Evolutionary conservation across 2,888 invertebrate genomes (phyloP).

Genomic region (Chalcis sispes): DNA sequence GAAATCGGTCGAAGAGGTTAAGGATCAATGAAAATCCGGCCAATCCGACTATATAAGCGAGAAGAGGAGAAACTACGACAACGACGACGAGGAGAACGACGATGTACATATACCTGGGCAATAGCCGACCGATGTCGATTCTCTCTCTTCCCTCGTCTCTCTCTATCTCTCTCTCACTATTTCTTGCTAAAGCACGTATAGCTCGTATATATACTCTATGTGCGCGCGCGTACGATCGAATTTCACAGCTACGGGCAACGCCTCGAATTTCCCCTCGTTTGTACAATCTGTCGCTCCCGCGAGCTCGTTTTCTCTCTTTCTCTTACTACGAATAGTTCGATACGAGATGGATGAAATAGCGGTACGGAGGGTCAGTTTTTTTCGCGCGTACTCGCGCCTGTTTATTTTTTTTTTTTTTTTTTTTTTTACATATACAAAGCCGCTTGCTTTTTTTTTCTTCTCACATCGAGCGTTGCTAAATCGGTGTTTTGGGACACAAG

Average conservation of each 20-base stretch:
- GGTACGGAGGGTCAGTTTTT: not conserved
- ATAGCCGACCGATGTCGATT: too few species aligned
- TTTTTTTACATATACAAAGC: not conserved
- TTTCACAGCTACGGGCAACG: constrained; percentile 7
- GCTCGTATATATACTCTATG: not conserved
- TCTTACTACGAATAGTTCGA: too few species aligned
- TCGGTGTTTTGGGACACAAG: constrained; percentile 13
- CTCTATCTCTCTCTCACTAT: not conserved
- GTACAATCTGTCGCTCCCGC: not conserved
- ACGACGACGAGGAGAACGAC: too few species aligned
- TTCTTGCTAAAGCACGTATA: too few species aligned
- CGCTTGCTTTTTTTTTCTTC: too few species aligned
- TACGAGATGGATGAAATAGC: too few species aligned
- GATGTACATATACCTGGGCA: too few species aligned
- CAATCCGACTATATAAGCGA: constrained; percentile 32
- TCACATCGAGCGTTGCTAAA: constrained; percentile 24
- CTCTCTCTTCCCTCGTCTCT: not conserved
- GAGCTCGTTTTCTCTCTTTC: not conserved
- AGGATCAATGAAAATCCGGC: constrained; percentile 59
- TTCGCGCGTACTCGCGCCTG: not conserved
- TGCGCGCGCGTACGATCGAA: not conserved
- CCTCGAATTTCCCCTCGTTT: not conserved
- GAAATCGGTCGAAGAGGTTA: constrained; percentile 15
- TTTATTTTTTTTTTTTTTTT: constrained; percentile 2
- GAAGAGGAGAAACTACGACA: not conserved